Base-by-base conservation (phyloP, 2,113 vertebrate genomes). In the Petroica traversi region DNA sequence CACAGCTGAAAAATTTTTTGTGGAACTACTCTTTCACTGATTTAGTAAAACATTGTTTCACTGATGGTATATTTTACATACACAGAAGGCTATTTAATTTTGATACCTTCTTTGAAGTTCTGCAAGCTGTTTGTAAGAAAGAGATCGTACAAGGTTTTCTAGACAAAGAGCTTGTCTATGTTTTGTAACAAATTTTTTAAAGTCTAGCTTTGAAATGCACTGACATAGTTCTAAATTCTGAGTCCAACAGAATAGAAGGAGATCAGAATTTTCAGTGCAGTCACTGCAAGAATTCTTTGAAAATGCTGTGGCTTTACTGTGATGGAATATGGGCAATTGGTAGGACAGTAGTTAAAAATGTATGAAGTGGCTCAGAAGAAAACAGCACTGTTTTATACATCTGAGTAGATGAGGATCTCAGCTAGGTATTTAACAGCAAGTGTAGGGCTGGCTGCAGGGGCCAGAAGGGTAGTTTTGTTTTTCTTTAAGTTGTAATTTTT, bases 31-130 rank as follows among this genome's bases (percentile, higher is more conserved):
- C 89, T 68, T 89, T 94, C 61, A 74, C 61, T 77, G 61, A 67
- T 76, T 85, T 33, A 52, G 34, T 74, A 85, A 84, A 95, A 69
- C 33, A 26, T 87, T 85, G 58, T 97, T 95, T 94, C 94, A 88
- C 73, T 96, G 88, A 81, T 17, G 14, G 28, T 88, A 34, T 90
- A 83, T 91, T 91, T 97, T 83, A 69, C 85, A 46, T 82, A 85
- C 29, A 84, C 17, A 54, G 88, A 94, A 93, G 91, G 52, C 57
- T 94, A 74, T 86, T 84, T 93, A 74, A 64, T 92, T 87, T 92
- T 95, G 59, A n/a, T 78, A 89, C 87, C 64, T 43, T 89, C 77
- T 94, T 96, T 92, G 83, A 91, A 79, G 67, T 84, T 93, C 25
- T 79, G 62, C 54, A 49, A 69, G 59, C 69, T 69, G 33, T 59